Base-by-base conservation (phyloP, 2,797 vertebrate genomes). In the Nothura maculosa region DNA sequence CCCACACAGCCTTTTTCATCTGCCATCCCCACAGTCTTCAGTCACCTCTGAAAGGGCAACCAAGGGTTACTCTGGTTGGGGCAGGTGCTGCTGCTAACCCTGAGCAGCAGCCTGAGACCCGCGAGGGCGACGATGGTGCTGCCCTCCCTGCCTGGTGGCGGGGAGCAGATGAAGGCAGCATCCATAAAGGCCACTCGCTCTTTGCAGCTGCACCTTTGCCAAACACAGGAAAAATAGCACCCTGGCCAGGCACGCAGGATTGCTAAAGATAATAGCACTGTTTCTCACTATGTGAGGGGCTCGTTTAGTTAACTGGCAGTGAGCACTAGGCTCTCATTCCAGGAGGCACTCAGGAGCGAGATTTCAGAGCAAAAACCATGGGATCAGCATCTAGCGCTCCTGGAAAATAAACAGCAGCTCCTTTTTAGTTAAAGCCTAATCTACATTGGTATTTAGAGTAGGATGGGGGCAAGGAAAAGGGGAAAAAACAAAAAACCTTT, bases 401-500 rank as follows among this genome's bases (percentile, higher is more conserved):
- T 64, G 66, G 67, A 76, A 50, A 85, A 50, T 18, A 18, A 55
- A 54, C 30, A 69, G 74, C 3, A 4, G n/a, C n/a, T 70, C 62
- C 28, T 85, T 93, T 67, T 86, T 43, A 85, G 50, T 50, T 40
- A 74, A 69, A 64, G 19, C 58, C 40, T 70, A 12, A 50, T 76
- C 55, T 42, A 87, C 17, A 55, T 8, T 55, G 55, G 62, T 19
- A 78, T 83, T 78, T 86, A 43, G 66, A 73, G 76, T 16, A 58
- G 21, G 32, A 57, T 24, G 22, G 28, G 20, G 27, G 3, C 21
- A 78, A 61, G 78, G 50, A 68, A 48, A 3, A 50, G 24, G 12
- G 47, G 61, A 60, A 72, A 52, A 28, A 92, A 89, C 64, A 54
- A 54, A 54, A 54, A 21, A 24, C 12, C 47, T 18, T 38, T 62